phyloP scores from a whole-genome alignment of 2,113 vertebrate genomes.

The Ceyx margarethae region DNA sequence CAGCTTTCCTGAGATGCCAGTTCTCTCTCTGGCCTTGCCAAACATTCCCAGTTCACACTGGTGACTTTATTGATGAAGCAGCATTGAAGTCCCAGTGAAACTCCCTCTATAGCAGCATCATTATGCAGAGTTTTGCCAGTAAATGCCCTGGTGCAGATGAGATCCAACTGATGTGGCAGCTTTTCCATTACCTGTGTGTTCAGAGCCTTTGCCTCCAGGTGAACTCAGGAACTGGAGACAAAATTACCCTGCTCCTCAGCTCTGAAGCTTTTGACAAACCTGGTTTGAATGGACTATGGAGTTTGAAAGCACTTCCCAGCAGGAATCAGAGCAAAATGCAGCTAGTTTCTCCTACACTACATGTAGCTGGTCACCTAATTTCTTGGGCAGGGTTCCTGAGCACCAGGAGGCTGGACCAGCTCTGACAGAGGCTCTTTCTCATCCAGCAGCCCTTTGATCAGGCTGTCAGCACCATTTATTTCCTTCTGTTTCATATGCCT shows the following conservation, averaged over 20 bases:
- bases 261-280: background rate
- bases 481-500: conserved; percentile 2
- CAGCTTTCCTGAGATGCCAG: background rate
- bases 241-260: background rate
- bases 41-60: background rate
- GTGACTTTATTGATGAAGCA: background rate
- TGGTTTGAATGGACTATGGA: background rate
- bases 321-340: conserved; percentile 8
- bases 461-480: conserved; percentile 6
- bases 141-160: background rate
- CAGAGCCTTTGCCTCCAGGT: background rate
- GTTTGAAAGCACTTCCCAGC: conserved; percentile 16
- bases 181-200: background rate
- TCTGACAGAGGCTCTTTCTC: background rate
- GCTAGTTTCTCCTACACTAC: background rate
- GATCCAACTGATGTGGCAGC: background rate
- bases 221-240: background rate
- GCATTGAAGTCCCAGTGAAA: background rate
- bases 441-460: conserved; percentile 18
- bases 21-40: background rate
- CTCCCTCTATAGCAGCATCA: background rate
- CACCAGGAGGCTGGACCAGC: background rate
- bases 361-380: background rate
- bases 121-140: background rate
- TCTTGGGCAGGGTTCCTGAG: background rate